phyloP scores from a whole-genome alignment of 1,140 invertebrate species.

The Homalodisca vitripennis region DNA sequence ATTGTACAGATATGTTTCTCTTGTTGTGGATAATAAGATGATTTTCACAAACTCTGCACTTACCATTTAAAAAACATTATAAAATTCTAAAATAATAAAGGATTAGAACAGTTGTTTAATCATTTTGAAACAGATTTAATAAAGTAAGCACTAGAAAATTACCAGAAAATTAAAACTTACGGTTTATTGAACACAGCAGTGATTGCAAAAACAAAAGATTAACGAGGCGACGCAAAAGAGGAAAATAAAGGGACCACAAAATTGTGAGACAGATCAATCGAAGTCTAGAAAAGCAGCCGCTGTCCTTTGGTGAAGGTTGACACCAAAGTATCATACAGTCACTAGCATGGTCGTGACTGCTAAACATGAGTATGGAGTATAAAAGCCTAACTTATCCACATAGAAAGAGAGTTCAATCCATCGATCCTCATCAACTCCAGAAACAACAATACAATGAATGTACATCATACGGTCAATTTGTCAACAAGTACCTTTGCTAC shows the following conservation, averaged over 20 bases:
- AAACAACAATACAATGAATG: neutral
- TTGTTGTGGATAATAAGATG: no score
- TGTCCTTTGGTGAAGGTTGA: neutral
- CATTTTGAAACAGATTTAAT: neutral
- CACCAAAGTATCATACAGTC: neutral
- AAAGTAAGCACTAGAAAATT: neutral
- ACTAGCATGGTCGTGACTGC: neutral
- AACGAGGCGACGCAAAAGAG: slow-evolving; percentile 39
- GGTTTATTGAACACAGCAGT: neutral
- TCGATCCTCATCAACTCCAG: neutral
- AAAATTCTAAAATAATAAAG: neutral
- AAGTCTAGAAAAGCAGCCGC: neutral
- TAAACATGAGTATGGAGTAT: neutral
- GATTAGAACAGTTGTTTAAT: no score
- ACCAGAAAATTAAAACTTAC: no score
- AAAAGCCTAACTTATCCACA: neutral
- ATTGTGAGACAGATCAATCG: neutral
- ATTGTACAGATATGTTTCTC: no score
- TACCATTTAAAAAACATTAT: neutral
- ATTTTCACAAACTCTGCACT: no score
- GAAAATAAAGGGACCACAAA: neutral
- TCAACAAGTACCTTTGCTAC: no score
- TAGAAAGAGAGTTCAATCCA: neutral
- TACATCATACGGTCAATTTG: no score
- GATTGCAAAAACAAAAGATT: neutral